A percentile compares a stretch with the other conserved stretches of the same genome.
Conservation (phyloP, 2,113 vertebrate species). For the Odobenus rosmarus region DNA sequence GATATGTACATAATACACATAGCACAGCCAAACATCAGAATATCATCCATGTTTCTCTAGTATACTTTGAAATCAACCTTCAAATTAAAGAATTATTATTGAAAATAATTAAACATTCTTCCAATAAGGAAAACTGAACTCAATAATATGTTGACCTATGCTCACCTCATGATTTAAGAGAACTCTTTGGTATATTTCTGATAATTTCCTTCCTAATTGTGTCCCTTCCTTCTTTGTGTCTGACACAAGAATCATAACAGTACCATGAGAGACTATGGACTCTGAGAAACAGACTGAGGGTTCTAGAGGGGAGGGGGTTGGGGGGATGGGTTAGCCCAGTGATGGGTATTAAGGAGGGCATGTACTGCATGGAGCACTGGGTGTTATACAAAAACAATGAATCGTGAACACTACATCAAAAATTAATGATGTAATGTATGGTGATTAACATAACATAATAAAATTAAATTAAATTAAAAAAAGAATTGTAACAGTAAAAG, state of each 20-base stretch:
- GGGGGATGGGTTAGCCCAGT: no score
- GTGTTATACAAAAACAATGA: no score
- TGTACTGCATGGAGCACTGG: no score
- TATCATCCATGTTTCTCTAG: not conserved
- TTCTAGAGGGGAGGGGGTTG: no score
- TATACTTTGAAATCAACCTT: not conserved
- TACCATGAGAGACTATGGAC: not conserved
- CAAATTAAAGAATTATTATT: not conserved
- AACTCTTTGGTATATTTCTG: not conserved
- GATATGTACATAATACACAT: not conserved
- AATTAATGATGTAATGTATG: no score
- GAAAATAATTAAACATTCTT: not conserved
- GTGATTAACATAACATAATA: no score
- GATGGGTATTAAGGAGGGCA: no score
- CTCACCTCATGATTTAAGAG: not conserved
- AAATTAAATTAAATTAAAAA: no score
- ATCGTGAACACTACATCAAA: no score
- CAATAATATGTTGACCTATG: not conserved
- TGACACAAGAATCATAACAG: not conserved
- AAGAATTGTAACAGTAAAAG: not conserved
- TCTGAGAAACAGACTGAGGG: no score
- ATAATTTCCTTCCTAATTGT: not conserved
- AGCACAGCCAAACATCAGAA: not conserved
- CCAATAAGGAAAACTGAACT: not conserved
- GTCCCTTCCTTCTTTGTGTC: not conserved